phyloP scores from a whole-genome alignment of 2,113 vertebrate genomes.

The Stegostoma tigrinum region DNA sequence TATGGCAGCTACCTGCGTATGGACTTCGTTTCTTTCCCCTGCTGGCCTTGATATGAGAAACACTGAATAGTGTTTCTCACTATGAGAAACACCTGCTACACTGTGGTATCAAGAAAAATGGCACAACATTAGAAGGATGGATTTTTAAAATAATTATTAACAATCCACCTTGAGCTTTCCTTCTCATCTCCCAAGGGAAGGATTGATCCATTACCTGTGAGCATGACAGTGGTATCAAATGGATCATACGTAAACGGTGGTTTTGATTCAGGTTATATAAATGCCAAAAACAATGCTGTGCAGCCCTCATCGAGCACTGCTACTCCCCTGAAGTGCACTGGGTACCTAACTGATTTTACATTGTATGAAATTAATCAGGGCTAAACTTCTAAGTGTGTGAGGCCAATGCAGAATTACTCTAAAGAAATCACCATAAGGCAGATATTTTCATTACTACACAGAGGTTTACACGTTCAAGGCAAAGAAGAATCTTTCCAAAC shows the following conservation, averaged over 20 bases:
- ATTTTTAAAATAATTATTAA: neutral
- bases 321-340: constrained; percentile 1
- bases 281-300: neutral
- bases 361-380: constrained; percentile 16
- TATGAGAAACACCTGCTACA: neutral
- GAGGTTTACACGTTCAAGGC: constrained; percentile 18
- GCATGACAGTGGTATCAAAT: neutral
- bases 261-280: neutral
- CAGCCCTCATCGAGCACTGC: neutral
- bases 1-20: neutral
- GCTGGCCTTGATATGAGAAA: neutral
- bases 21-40: neutral
- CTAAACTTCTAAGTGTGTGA: constrained; percentile 13
- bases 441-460: constrained; percentile 34
- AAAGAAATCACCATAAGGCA: constrained; percentile 29
- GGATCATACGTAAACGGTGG: neutral
- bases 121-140: neutral
- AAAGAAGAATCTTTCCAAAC: constrained; percentile 20
- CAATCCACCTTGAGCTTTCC: neutral
- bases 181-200: neutral
- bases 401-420: constrained; percentile 31
- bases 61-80: neutral
- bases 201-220: neutral
- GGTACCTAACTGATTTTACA: constrained; percentile 3
- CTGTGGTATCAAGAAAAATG: neutral